Evolutionary conservation across 2,797 vertebrate genomes (phyloP).

Genomic region (Triplophysa bombifrons): DNA sequence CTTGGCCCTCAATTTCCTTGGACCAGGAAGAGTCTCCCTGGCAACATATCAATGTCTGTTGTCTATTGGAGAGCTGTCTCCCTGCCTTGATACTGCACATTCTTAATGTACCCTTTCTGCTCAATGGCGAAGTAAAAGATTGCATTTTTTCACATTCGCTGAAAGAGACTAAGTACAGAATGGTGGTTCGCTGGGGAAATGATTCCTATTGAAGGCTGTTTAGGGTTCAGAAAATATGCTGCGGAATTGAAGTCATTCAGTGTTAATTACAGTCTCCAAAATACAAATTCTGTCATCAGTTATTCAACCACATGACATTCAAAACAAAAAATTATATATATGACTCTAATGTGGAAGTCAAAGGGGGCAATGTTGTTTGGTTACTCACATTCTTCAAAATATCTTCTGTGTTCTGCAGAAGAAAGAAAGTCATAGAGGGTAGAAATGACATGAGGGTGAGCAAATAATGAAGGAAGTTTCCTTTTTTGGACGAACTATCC

Average conservation of each 20-base stretch:
- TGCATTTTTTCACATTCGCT: slow-evolving; percentile 47
- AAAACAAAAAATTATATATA: no score
- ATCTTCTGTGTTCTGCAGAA: no score
- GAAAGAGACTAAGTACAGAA: slow-evolving; percentile 52
- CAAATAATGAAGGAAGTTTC: no score
- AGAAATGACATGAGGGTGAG: no score
- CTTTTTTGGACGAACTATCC: no score
- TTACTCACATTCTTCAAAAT: no score
- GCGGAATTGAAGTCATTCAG: not conserved
- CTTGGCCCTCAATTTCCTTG: slow-evolving; percentile 55
- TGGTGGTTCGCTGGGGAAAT: slow-evolving; percentile 29
- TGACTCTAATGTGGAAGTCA: no score
- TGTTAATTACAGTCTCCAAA: not conserved
- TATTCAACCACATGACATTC: no score
- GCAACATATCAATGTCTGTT: slow-evolving; percentile 65
- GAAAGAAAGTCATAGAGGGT: no score
- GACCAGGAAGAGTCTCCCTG: slow-evolving; percentile 58
- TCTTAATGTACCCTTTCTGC: slow-evolving; percentile 57
- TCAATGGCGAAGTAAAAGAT: slow-evolving; percentile 59
- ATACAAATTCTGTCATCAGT: no score
- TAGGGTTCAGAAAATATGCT: slow-evolving; percentile 5
- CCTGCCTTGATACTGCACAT: slow-evolving; percentile 62
- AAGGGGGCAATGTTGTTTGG: no score
- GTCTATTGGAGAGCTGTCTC: slow-evolving; percentile 69
- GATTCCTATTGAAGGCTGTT: slow-evolving; percentile 30